Conservation (phyloP, 2,113 vertebrate genomes). For the Eretmodus cyanostictus region DNA sequence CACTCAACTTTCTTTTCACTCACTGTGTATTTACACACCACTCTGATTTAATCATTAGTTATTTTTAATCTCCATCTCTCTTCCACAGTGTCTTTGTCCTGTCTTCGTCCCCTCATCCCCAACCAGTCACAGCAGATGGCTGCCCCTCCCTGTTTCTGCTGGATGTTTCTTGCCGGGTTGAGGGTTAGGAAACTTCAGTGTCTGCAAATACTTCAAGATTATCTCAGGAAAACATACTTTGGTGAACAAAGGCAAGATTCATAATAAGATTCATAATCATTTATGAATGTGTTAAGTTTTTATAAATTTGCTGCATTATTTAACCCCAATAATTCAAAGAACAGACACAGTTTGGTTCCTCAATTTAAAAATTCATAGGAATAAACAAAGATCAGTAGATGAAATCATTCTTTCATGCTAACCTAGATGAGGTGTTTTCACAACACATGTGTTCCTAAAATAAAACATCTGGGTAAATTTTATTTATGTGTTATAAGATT, state of each 20-base stretch:
- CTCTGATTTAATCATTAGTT: neutral
- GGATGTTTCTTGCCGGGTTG: neutral
- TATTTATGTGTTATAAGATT: neutral
- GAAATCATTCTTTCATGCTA: neutral
- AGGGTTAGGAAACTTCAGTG: neutral
- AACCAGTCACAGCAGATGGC: neutral
- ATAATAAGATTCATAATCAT: neutral
- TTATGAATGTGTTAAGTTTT: neutral
- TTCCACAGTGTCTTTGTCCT: neutral
- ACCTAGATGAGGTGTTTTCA: neutral
- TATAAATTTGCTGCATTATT: neutral
- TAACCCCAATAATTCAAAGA: neutral
- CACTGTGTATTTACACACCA: neutral
- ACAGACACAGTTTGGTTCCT: neutral
- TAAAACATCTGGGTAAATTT: neutral
- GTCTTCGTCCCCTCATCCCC: neutral
- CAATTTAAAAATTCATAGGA: neutral
- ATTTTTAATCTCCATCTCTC: neutral
- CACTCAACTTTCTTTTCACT: neutral
- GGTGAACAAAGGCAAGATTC: neutral
- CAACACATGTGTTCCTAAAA: fast-evolving
- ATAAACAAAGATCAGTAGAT: neutral
- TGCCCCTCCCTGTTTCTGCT: neutral
- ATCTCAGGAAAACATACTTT: neutral
- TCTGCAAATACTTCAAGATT: neutral